Evolutionary conservation across 2,113 vertebrate species (phyloP).

Genomic region (Mormoops blainvillei): DNA sequence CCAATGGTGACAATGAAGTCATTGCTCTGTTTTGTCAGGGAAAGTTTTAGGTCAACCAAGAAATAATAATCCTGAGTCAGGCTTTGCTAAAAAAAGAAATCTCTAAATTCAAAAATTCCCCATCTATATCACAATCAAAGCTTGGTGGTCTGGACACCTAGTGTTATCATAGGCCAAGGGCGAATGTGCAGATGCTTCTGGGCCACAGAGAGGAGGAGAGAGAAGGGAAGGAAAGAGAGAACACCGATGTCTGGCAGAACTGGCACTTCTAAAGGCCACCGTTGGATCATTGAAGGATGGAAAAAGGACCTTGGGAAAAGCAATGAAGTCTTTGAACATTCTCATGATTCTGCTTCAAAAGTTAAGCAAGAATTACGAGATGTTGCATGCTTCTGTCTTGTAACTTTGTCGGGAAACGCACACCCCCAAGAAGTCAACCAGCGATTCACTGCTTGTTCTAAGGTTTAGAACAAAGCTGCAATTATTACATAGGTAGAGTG

Average conservation of each 20-base stretch:
- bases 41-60: not conserved
- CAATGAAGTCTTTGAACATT: not conserved
- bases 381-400: rapidly evolving
- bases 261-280: not conserved
- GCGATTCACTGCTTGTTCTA: not conserved
- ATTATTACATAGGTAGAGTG: no score
- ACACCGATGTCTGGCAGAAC: not conserved
- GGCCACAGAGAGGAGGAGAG: not conserved
- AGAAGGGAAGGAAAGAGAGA: no score
- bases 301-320: not conserved
- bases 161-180: not conserved
- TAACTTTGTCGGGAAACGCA: not conserved
- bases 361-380: not conserved
- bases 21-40: not conserved
- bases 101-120: not conserved
- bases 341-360: not conserved
- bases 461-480: not conserved
- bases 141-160: not conserved
- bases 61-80: not conserved
- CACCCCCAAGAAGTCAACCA: not conserved
- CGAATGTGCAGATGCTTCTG: not conserved
- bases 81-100: not conserved
- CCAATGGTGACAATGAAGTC: not conserved
- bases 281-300: not conserved
- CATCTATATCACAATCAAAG: not conserved